Conservation (phyloP, 2,113 vertebrate species). For the Hippocampus mohnikei region DNA sequence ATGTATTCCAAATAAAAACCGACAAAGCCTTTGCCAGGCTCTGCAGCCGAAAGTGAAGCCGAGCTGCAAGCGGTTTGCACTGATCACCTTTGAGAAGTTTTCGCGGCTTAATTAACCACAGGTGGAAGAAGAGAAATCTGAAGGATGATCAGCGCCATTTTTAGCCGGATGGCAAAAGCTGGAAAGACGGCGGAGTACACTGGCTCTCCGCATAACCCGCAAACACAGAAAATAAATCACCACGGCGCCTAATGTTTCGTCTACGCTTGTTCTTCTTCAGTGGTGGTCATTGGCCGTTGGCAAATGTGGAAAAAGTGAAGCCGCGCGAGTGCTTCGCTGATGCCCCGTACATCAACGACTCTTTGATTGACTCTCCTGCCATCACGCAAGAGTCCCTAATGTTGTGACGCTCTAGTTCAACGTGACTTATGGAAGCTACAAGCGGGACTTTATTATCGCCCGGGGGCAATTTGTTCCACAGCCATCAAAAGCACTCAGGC, state of each 20-base stretch:
- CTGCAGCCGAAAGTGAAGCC: not conserved
- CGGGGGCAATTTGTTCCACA: not conserved
- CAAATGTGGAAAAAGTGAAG: not conserved
- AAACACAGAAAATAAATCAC: too few species aligned
- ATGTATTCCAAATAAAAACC: not conserved
- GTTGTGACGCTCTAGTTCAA: not conserved
- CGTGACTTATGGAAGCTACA: slow-evolving; percentile 3
- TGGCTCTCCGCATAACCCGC: too few species aligned
- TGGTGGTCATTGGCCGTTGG: too few species aligned
- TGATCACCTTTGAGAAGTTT: not conserved
- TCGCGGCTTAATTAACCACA: not conserved
- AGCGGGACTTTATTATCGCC: not conserved
- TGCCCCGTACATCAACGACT: not conserved
- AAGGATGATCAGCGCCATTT: not conserved
- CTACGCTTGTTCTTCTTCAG: too few species aligned
- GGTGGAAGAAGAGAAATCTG: not conserved
- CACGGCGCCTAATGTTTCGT: too few species aligned
- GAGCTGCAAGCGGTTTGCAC: not conserved
- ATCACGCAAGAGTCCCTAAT: not conserved
- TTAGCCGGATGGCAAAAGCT: too few species aligned
- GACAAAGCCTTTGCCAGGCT: not conserved
- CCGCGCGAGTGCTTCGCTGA: not conserved
- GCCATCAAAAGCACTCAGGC: not conserved
- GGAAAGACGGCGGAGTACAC: not conserved
- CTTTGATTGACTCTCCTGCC: not conserved